Evolutionary conservation across 2,113 vertebrate genomes (phyloP), one percentile per base, ranked within the genome.

Genomic region (Ochotona curzoniae): DNA sequence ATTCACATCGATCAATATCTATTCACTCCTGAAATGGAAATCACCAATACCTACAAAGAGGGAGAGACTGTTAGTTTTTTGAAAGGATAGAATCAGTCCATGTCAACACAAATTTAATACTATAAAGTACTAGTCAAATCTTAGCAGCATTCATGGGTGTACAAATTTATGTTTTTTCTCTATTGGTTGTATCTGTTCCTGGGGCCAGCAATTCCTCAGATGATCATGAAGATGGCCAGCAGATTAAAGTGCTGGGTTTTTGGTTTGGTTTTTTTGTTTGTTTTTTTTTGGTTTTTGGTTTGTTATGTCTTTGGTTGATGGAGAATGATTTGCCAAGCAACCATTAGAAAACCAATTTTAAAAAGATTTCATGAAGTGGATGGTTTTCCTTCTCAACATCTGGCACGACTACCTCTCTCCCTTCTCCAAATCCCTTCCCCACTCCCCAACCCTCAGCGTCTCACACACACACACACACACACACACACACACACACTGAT

Each of bases 331-430:
- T 90, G 32, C 30, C 57, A 60, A 74, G n/a, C 21, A 82, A 73
- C 30, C 25, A 21, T 2, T 63, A 60, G 25, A 35, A 25, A 49
- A 38, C 12, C 28, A 23, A 26, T 35, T 44, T 6, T 9, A 12
- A 51, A 61, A 21, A 47, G 54, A 73, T 54, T 61, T 8, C 60
- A 76, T 90, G 57, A 75, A 11, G 23, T 51, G 57, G 23, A 61
- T 85, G 70, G 85, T 88, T 70, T 75, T 81, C 44, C 57, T 93
- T 81, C 51, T 93, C 71, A 81, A 12, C 10, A 54, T 94, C 80
- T 89, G 32, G 54, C 25, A 32, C 25, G 14, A 28, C 11, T 30
- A 49, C 17, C 2, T 11, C 26, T 84, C 20, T 4, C 26, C 26
- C 26, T 60, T 17, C 8, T 32, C 7, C 54, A 57, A 44, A 44